Percentiles rank a stretch among this genome's conserved stretches.
phyloP scores from a whole-genome alignment of 1,140 invertebrate species.

The Neodiprion pinetum region DNA sequence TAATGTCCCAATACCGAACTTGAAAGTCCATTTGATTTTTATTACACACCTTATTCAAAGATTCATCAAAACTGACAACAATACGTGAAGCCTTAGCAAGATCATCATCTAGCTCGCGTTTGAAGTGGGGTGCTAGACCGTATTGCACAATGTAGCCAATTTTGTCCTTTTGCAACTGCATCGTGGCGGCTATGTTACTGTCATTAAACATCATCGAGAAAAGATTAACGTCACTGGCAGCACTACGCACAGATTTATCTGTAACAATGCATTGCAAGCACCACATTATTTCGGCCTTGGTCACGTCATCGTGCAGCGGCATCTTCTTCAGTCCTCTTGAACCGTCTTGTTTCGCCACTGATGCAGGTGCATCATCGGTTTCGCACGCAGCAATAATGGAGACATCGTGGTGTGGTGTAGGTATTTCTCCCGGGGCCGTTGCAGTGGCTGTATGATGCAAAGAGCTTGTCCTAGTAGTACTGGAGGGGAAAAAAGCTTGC shows the following conservation, averaged over 20 bases:
- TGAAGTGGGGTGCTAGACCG: slow-evolving; percentile 24
- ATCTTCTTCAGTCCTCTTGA: neutral
- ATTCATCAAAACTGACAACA: neutral
- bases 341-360: neutral
- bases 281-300: slow-evolving; percentile 29
- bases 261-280: slow-evolving; percentile 20
- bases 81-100: neutral
- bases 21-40: slow-evolving; percentile 20
- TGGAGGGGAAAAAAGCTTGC: neutral
- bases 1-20: slow-evolving; percentile 17
- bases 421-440: neutral
- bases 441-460: neutral
- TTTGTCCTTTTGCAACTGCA: slow-evolving; percentile 21
- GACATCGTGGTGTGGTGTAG: neutral
- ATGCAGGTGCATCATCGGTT: neutral
- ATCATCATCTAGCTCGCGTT: slow-evolving; percentile 8
- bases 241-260: slow-evolving; percentile 21
- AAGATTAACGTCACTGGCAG: slow-evolving; percentile 11
- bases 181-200: slow-evolving; percentile 3
- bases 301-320: slow-evolving; percentile 22
- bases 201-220: slow-evolving; percentile 23
- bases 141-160: slow-evolving; percentile 17
- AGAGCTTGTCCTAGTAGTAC: neutral
- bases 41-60: slow-evolving; percentile 17
- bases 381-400: neutral